phyloP scores from a whole-genome alignment of 2,888 invertebrate species.

The Dermolepida albohirtum region DNA sequence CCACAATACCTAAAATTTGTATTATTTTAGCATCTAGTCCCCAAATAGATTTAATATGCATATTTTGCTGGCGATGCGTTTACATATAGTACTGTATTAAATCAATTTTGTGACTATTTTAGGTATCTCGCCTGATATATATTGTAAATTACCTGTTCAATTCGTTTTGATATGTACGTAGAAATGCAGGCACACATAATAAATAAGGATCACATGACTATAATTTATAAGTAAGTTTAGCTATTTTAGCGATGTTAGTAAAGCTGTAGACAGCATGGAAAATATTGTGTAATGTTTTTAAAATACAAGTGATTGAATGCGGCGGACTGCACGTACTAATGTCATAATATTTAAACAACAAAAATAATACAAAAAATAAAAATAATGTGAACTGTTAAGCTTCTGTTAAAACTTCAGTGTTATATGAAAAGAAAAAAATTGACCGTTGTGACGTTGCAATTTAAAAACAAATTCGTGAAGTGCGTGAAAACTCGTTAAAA shows the following conservation, averaged over 20 bases:
- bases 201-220: conserved; percentile 40
- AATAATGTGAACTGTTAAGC: conserved; percentile 45
- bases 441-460: conserved; percentile 39
- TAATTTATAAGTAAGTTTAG: conserved; percentile 49
- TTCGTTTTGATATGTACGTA: conserved; percentile 7
- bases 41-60: too few species aligned
- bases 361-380: conserved; percentile 8
- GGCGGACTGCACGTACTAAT: conserved; percentile 43
- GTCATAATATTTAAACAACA: conserved; percentile 3
- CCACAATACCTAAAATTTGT: too few species aligned
- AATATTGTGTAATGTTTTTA: conserved; percentile 44
- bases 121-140: background rate
- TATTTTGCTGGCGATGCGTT: too few species aligned
- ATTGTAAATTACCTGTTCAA: too few species aligned
- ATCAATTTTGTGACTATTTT: conserved; percentile 40
- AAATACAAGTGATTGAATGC: conserved; percentile 45
- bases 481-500: conserved; percentile 43
- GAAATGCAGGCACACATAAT: conserved; percentile 1
- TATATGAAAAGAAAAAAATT: conserved; percentile 37
- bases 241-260: conserved; percentile 54
- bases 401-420: conserved; percentile 49
- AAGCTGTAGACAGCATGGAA: conserved; percentile 53
- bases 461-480: conserved; percentile 36
- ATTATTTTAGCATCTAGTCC: too few species aligned
- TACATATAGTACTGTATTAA: conserved; percentile 19